These are phyloP conservation scores for Margaritifera margaritifera DNA, from an alignment of 2,888 invertebrate species.

Conservation along the genomic window DNA sequence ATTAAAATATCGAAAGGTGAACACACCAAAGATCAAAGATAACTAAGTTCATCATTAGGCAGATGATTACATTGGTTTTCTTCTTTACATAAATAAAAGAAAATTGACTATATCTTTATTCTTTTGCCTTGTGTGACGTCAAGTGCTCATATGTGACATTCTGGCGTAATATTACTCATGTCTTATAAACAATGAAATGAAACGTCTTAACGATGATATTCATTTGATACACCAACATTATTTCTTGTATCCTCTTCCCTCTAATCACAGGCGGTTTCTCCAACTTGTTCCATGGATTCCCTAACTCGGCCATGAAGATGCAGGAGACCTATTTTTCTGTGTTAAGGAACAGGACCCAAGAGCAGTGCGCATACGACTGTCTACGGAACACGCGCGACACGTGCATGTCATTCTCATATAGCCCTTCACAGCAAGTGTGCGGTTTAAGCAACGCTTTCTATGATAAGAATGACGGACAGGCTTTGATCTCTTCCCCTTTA, in stretches of 20 bases:
- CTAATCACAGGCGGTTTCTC: conserved; percentile 23
- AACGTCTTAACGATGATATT: not conserved
- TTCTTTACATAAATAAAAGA: too few species aligned
- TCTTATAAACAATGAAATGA: not conserved
- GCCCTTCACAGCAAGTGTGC: conserved; percentile 26
- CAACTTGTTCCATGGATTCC: conserved; percentile 35
- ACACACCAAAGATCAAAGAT: too few species aligned
- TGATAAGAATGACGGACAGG: conserved; percentile 20
- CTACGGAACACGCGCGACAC: conserved; percentile 34
- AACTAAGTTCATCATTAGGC: too few species aligned
- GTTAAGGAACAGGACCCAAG: conserved; percentile 35
- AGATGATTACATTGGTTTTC: too few species aligned
- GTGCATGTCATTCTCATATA: conserved; percentile 47
- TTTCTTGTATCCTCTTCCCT: too few species aligned
- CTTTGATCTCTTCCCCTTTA: conserved; percentile 16
- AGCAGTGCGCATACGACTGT: conserved; percentile 40
- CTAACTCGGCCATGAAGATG: conserved; percentile 24
- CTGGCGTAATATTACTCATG: not conserved
- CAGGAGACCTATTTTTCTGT: conserved; percentile 33
- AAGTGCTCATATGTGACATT: not conserved
- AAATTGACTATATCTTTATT: not conserved
- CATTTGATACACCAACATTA: too few species aligned
- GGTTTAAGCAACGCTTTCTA: conserved; percentile 40
- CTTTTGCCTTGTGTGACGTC: not conserved
- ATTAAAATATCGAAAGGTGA: too few species aligned